Evolutionary conservation across 2,797 vertebrate genomes (phyloP).

Genomic region (Pantherophis vulpinus): DNA sequence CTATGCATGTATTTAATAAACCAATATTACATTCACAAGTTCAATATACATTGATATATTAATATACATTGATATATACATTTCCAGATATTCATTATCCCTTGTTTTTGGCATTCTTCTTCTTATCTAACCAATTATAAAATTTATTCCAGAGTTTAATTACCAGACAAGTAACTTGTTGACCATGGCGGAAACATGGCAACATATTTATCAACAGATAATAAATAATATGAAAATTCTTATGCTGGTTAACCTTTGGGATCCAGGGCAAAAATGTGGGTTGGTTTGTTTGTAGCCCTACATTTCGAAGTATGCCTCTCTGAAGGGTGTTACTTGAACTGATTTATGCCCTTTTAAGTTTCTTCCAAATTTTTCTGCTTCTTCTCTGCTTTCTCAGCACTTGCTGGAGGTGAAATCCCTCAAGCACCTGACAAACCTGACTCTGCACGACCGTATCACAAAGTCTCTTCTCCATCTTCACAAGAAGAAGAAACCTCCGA

Average conservation of each 20-base stretch:
- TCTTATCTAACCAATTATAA: too few species aligned
- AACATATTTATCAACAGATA: not conserved
- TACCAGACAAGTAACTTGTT: not conserved
- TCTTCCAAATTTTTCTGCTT: not conserved
- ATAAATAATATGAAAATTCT: not conserved
- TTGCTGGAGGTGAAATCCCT: constrained; percentile 94
- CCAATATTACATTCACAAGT: too few species aligned
- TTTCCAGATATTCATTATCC: too few species aligned
- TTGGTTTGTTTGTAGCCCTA: not conserved
- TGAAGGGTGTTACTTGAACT: not conserved
- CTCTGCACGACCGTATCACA: constrained; percentile 94
- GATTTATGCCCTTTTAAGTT: not conserved
- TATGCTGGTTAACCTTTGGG: not conserved
- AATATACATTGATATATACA: too few species aligned
- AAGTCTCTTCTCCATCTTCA: constrained; percentile 97
- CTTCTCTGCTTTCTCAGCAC: constrained; percentile 73
- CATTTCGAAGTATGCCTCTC: too few species aligned
- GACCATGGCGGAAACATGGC: not conserved
- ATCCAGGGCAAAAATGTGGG: too few species aligned
- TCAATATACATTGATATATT: too few species aligned
- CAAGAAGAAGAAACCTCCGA: constrained; percentile 99
- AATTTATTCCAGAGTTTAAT: too few species aligned
- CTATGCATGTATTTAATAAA: too few species aligned
- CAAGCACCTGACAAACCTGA: constrained; percentile 92
- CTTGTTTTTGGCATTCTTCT: too few species aligned